phyloP scores from a whole-genome alignment of 2,888 invertebrate species.

The Eupithecia centaureata region DNA sequence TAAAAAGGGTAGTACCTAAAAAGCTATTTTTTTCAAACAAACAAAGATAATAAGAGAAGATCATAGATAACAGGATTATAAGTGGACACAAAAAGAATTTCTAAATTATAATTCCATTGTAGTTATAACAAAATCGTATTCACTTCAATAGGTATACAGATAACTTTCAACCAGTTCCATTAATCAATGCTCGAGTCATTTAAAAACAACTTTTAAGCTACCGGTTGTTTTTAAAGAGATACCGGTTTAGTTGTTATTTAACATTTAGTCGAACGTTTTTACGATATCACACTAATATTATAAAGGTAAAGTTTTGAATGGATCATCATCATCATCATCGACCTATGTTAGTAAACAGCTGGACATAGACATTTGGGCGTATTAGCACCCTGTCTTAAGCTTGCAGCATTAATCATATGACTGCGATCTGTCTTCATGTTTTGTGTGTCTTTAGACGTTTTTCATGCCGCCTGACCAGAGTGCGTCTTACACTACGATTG shows the following conservation, averaged over 20 bases:
- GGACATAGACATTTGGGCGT: too few relatives aligned
- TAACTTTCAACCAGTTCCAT: constrained; percentile 2
- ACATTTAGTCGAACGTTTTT: neutral
- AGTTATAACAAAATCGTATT: neutral
- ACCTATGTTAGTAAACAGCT: too few relatives aligned
- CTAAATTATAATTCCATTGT: neutral
- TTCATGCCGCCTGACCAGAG: too few relatives aligned
- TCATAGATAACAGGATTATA: neutral
- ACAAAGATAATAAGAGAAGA: neutral
- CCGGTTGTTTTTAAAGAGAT: neutral
- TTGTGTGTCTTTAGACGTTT: too few relatives aligned
- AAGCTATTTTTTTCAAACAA: neutral
- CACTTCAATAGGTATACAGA: neutral
- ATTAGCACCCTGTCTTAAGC: too few relatives aligned
- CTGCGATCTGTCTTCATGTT: too few relatives aligned
- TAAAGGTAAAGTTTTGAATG: too few relatives aligned
- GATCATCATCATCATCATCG: too few relatives aligned
- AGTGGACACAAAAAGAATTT: neutral
- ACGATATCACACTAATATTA: too few relatives aligned
- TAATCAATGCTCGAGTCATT: neutral
- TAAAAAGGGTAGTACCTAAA: too few relatives aligned
- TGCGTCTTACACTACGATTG: too few relatives aligned
- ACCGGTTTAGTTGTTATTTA: constrained; percentile 2
- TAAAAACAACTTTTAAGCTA: neutral
- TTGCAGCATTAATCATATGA: too few relatives aligned